Evolutionary conservation across 2,888 invertebrate species (phyloP), one percentile per base, ranked within the genome.

Genomic region (Lycocerus yunnanus): DNA sequence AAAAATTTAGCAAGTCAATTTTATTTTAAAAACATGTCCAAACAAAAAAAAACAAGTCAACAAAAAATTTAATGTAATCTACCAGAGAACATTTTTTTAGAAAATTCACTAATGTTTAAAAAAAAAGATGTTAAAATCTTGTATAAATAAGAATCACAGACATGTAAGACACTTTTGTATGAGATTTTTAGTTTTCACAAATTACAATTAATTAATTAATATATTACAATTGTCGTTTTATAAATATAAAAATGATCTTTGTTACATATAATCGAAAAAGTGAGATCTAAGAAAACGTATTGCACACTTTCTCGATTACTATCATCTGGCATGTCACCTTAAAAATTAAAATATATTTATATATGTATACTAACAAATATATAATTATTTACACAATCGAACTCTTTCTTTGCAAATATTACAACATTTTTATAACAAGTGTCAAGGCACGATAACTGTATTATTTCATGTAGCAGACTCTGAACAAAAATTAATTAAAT

Each of bases 101-200:
- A 63, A 6, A 61, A 61, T 66, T 58, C 59, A 16, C 68, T 21
- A 65, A 66, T 15, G 21, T 21, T 66, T 66, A 66, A 58, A 58
- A 68, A 27, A 68, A 71, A 73, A 58, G 69, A 69, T 77, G 69
- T 74, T 68, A 75, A 70, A 73, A 72, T 68, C 71, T 58, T 75
- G 71, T 63, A 74, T 74, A 74, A 77, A 79, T 78, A 80, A 81
- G 82, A 83, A 84, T 84, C 84, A 84, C 84, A 84, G 84, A 83
- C 82, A 81, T 80, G 81, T 81, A 82, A 83, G 81, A 80, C 80
- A 79, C 79, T 78, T 76, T 78, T 78, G 74, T 79, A 80, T 79
- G 78, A 77, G 72, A 77, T 72, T 78, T 77, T 70, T 72, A 72
- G 72, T 68, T 74, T 77, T 75, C 72, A 14, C 21, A 66, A 14